Percentiles rank a stretch among this genome's conserved stretches.
These are phyloP conservation scores for Pelobates fuscus DNA, from an alignment of 2,113 vertebrate species.

Conservation along the genomic window DNA sequence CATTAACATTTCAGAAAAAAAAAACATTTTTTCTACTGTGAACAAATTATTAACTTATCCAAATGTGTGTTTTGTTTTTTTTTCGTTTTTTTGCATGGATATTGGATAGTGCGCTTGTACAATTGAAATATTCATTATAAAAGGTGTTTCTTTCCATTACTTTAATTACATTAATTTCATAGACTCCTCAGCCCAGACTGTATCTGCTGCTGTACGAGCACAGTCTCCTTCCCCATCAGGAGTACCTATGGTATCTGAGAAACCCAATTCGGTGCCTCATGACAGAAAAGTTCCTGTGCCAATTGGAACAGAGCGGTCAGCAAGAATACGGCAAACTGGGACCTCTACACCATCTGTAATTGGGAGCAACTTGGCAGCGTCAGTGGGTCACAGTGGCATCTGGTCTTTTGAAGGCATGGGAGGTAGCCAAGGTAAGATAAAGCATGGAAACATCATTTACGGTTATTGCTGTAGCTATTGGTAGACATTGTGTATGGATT, in stretches of 20 bases:
- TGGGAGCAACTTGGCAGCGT: conserved; percentile 89
- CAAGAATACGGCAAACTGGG: conserved; percentile 95
- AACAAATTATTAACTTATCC: no score
- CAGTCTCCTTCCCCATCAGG: conserved; percentile 87
- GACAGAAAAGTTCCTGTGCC: conserved; percentile 97
- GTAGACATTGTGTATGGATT: no score
- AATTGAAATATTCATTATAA: no score
- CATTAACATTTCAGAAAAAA: no score
- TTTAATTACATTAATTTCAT: no score
- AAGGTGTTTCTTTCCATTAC: no score
- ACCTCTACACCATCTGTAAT: conserved; percentile 90
- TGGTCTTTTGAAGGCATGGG: conserved; percentile 97
- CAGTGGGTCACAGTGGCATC: conserved; percentile 96
- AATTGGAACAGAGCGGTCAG: conserved; percentile 95
- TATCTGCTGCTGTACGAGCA: conserved; percentile 87
- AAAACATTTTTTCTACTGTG: no score
- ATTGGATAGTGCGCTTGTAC: no score
- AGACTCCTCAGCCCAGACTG: conserved; percentile 88
- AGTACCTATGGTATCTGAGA: conserved; percentile 86
- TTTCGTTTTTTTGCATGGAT: no score
- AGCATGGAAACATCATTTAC: no score
- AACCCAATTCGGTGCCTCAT: conserved; percentile 83
- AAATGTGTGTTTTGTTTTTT: no score
- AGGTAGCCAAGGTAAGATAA: conserved; percentile 87
- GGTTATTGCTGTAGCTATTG: no score